Evolutionary conservation across 2,797 vertebrate genomes (phyloP).

Genomic region (Poliocrania exsul): DNA sequence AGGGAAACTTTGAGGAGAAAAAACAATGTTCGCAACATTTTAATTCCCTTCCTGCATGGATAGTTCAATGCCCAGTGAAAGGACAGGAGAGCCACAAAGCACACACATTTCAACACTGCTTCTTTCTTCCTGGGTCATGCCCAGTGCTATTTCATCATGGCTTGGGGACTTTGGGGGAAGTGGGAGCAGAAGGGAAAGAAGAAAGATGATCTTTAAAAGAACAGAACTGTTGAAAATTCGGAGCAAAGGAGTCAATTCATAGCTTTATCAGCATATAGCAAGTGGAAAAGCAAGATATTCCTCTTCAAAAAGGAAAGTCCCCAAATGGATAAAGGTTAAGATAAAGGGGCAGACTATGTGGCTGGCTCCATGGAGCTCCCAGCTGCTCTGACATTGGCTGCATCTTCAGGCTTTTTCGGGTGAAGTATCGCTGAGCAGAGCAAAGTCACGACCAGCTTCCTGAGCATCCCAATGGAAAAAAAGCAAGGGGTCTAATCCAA

Average conservation of each 20-base stretch:
- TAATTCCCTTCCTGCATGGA: background rate
- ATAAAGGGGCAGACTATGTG: conserved; percentile 42
- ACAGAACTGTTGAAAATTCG: conserved; percentile 35
- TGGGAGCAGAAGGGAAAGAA: background rate
- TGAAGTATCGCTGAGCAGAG: background rate
- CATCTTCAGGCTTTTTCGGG: background rate
- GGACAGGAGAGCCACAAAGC: background rate
- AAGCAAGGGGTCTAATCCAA: background rate
- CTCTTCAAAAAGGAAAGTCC: conserved; percentile 44
- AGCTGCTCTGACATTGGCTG: background rate
- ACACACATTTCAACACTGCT: background rate
- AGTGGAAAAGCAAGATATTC: conserved; percentile 50
- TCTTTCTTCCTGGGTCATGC: conserved; percentile 7
- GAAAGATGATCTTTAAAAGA: conserved; percentile 48
- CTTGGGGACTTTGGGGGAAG: background rate
- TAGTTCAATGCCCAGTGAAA: conserved; percentile 12
- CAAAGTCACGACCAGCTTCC: background rate
- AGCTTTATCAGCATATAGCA: conserved; percentile 53
- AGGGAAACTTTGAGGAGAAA: background rate
- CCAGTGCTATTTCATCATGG: background rate
- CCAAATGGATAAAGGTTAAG: conserved; percentile 53
- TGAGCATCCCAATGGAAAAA: background rate
- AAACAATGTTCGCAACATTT: background rate
- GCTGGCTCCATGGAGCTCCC: background rate
- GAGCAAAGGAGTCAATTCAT: conserved; percentile 42